Percentiles rank a stretch among this genome's conserved stretches.
Conservation (phyloP, 2,888 invertebrate genomes). For the Frankliniella fusca region DNA sequence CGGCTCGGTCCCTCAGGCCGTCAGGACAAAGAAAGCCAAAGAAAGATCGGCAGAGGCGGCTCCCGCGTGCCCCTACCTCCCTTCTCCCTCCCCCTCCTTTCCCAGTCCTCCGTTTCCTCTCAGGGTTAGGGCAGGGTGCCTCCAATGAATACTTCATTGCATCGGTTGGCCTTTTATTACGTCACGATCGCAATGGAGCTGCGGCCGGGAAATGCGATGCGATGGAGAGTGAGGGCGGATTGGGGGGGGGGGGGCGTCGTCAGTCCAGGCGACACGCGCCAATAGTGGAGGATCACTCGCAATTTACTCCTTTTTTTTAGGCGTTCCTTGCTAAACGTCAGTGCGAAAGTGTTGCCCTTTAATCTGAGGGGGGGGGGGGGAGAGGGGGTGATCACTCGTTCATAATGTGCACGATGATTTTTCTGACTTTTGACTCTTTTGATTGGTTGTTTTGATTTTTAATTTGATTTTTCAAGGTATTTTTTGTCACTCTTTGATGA, state of each 20-base stretch:
- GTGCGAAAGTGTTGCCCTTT: too few relatives aligned
- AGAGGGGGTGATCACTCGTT: too few relatives aligned
- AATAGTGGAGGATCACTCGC: background rate
- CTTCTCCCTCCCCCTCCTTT: background rate
- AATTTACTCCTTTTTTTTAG: too few relatives aligned
- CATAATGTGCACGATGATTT: too few relatives aligned
- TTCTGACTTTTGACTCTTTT: too few relatives aligned
- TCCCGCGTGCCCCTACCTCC: background rate
- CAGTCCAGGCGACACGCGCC: background rate
- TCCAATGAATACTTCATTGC: constrained; percentile 18
- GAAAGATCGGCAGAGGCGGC: constrained; percentile 6
- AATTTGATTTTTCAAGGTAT: too few relatives aligned
- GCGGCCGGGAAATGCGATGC: background rate
- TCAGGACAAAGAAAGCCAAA: constrained; percentile 2
- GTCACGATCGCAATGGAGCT: background rate
- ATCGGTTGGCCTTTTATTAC: constrained; percentile 13
- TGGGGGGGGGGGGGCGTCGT: background rate
- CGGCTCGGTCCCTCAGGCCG: background rate
- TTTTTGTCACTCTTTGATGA: too few relatives aligned
- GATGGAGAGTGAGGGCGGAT: background rate
- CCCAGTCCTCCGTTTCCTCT: background rate
- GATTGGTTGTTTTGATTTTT: too few relatives aligned
- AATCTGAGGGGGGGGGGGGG: too few relatives aligned
- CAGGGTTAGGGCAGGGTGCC: too few relatives aligned
- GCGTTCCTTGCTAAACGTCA: too few relatives aligned